phyloP scores from a whole-genome alignment of 2,797 vertebrate genomes.

The Hybognathus amarus region DNA sequence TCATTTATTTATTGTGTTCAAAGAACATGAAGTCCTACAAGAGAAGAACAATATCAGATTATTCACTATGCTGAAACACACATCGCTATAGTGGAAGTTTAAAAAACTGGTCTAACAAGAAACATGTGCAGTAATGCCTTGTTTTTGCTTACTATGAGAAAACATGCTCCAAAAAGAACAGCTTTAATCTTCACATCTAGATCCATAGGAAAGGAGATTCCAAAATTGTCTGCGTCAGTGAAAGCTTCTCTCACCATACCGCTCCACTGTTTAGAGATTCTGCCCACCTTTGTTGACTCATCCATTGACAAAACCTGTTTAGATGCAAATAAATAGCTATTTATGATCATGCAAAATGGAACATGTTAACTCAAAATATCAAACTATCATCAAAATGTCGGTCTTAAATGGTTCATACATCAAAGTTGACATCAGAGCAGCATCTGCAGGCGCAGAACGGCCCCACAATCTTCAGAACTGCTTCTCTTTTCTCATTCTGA shows the following conservation, averaged over 20 bases:
- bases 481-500: conserved; percentile 74
- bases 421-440: conserved; percentile 80
- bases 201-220: conserved; percentile 80
- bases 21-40: conserved; percentile 74
- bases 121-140: neutral
- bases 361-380: neutral
- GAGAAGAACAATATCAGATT: conserved; percentile 8
- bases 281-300: conserved; percentile 70
- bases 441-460: conserved; percentile 78
- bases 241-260: conserved; percentile 75
- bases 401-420: conserved; percentile 69
- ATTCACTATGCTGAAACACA: neutral
- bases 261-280: conserved; percentile 81
- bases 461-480: conserved; percentile 76
- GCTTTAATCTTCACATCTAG: conserved; percentile 85
- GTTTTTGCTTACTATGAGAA: conserved; percentile 82
- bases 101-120: conserved; percentile 2
- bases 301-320: conserved; percentile 66
- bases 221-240: conserved; percentile 80
- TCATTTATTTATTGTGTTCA: conserved; percentile 52
- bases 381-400: too few relatives aligned
- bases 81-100: neutral
- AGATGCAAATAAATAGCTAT: neutral
- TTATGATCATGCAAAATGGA: neutral
- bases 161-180: conserved; percentile 80